A percentile compares a stretch with the other conserved stretches of the same genome.
Evolutionary conservation across 2,113 vertebrate species (phyloP).

Genomic region (Carassius auratus): DNA sequence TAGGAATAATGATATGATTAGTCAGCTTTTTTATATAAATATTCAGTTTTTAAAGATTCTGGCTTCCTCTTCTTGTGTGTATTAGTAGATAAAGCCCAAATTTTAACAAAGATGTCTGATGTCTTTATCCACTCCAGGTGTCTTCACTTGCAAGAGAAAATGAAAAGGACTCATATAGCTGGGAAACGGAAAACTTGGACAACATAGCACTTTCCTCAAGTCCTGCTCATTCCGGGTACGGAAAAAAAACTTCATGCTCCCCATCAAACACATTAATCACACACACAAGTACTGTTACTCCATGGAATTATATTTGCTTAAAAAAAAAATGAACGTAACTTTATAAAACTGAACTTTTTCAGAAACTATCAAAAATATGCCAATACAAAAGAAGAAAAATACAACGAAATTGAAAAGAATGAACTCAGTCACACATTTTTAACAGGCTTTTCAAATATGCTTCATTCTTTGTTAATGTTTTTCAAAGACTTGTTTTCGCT

Average conservation of each 20-base stretch:
- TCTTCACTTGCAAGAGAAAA: slow-evolving; percentile 82
- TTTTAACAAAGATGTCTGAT: neutral
- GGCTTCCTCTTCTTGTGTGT: neutral
- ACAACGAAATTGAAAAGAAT: too few species aligned
- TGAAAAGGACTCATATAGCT: slow-evolving; percentile 87
- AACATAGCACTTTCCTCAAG: slow-evolving; percentile 94
- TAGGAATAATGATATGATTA: neutral
- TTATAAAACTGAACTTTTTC: too few species aligned
- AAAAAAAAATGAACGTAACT: too few species aligned
- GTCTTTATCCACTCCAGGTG: slow-evolving; percentile 68
- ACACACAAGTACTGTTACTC: neutral
- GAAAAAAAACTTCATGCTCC: neutral
- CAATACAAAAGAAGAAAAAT: too few species aligned
- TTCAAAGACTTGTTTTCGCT: too few species aligned
- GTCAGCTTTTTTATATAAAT: neutral
- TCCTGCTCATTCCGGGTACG: slow-evolving; percentile 95
- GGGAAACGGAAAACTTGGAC: slow-evolving; percentile 92
- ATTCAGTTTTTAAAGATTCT: neutral
- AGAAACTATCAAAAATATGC: too few species aligned
- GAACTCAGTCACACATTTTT: too few species aligned
- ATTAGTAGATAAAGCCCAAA: neutral
- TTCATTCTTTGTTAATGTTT: too few species aligned
- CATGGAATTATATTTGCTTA: too few species aligned
- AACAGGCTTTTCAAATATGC: too few species aligned
- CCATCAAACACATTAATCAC: neutral